Conservation (phyloP, 1,140 invertebrate genomes). For the Megathymus violae region DNA sequence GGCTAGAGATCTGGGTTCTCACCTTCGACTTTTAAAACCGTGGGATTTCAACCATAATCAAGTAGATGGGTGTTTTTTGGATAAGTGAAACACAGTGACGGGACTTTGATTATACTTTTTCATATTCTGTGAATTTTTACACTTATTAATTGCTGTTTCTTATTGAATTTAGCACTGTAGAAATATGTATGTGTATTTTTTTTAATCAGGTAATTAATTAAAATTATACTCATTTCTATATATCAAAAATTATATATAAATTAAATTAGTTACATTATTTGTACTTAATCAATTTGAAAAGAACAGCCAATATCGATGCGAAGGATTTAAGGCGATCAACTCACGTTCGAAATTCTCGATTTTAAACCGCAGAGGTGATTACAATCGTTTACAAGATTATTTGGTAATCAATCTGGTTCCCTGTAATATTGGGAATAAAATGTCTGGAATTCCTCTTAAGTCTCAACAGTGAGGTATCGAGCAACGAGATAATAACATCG, state of each 20-base stretch:
- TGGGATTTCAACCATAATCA: constrained; percentile 65
- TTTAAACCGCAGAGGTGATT: constrained; percentile 68
- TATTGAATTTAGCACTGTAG: too few relatives aligned
- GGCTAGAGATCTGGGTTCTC: constrained; percentile 73
- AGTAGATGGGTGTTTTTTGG: constrained; percentile 31
- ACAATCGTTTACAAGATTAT: constrained; percentile 74
- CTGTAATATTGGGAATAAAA: constrained; percentile 62
- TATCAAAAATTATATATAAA: too few relatives aligned
- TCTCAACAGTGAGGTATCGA: constrained; percentile 35
- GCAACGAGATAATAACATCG: constrained; percentile 43
- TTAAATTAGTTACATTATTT: too few relatives aligned
- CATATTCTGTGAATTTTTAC: too few relatives aligned
- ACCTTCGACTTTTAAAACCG: constrained; percentile 72
- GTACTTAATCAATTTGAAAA: too few relatives aligned
- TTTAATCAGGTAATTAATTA: too few relatives aligned
- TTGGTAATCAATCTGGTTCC: constrained; percentile 65
- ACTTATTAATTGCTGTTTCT: too few relatives aligned
- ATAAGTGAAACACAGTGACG: constrained; percentile 38
- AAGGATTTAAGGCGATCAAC: constrained; percentile 25
- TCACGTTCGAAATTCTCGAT: constrained; percentile 61
- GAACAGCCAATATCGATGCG: too few relatives aligned
- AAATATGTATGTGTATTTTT: too few relatives aligned
- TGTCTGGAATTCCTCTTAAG: constrained; percentile 53
- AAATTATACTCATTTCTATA: too few relatives aligned
- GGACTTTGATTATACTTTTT: background rate